A percentile compares a stretch with the other conserved stretches of the same genome.
Conservation (phyloP, 2,888 invertebrate genomes). For the Unio delphinus region DNA sequence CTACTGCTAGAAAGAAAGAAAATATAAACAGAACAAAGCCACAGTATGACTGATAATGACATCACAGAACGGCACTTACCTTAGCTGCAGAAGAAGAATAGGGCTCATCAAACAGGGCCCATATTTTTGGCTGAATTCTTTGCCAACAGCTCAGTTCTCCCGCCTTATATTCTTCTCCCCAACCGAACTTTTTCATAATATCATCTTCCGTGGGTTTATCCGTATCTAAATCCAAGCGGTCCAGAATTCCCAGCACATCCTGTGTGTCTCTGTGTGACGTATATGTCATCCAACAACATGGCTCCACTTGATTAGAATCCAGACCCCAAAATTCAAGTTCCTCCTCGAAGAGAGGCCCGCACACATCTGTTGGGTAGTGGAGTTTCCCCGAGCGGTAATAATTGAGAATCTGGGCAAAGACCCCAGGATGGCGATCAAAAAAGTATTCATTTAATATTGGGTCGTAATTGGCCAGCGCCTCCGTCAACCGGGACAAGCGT, state of each 20-base stretch:
- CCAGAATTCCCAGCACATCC: slow-evolving; percentile 97
- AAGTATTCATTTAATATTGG: slow-evolving; percentile 99
- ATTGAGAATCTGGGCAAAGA: slow-evolving; percentile 93
- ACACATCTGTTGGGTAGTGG: slow-evolving; percentile 99
- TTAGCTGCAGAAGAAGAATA: slow-evolving; percentile 98
- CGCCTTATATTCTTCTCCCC: slow-evolving; percentile 73
- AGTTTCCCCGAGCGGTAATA: slow-evolving; percentile 99
- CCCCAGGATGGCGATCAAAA: slow-evolving; percentile 95
- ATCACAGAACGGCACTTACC: slow-evolving; percentile 75
- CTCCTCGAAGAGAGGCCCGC: slow-evolving; percentile 98
- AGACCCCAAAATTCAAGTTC: slow-evolving; percentile 99
- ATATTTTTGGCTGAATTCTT: slow-evolving; percentile 95
- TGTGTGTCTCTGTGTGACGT: slow-evolving; percentile 92
- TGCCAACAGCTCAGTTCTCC: slow-evolving; percentile 83
- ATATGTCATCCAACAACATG: slow-evolving; percentile 99
- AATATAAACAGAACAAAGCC: too few species aligned
- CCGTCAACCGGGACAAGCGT: slow-evolving; percentile 91
- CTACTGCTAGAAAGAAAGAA: too few species aligned
- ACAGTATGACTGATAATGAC: too few species aligned
- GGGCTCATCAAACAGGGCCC: slow-evolving; percentile 99
- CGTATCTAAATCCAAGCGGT: slow-evolving; percentile 96
- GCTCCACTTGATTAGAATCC: slow-evolving; percentile 99
- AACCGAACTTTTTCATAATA: slow-evolving; percentile 93
- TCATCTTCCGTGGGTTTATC: slow-evolving; percentile 97
- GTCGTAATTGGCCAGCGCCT: slow-evolving; percentile 98